Percentiles rank a stretch among this genome's conserved stretches.
phyloP scores from a whole-genome alignment of 1,140 invertebrate genomes.

The Drosophila obscura region DNA sequence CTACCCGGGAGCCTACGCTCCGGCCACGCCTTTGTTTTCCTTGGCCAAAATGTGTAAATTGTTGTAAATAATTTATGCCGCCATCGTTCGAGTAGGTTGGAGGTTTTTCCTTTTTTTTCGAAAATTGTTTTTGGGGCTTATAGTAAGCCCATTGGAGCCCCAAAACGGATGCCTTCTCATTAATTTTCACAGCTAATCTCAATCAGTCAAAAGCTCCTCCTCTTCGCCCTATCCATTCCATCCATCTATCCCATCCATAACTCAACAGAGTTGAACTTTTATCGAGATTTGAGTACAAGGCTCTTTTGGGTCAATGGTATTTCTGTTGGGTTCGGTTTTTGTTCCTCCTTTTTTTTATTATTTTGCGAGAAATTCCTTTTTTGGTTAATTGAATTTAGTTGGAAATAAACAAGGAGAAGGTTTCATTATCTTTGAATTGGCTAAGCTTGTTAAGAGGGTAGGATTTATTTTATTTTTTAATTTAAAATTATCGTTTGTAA shows the following conservation, averaged over 20 bases:
- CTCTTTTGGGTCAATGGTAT: slow-evolving; percentile 20
- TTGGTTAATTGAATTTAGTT: slow-evolving; percentile 36
- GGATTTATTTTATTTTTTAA: neutral
- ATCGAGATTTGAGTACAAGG: slow-evolving; percentile 50
- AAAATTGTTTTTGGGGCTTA: slow-evolving; percentile 30
- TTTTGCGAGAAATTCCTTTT: slow-evolving; percentile 18
- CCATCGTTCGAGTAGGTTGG: slow-evolving; percentile 25
- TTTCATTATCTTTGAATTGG: slow-evolving; percentile 6
- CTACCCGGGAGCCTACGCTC: neutral
- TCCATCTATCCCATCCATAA: slow-evolving; percentile 27
- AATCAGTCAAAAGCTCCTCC: slow-evolving; percentile 49
- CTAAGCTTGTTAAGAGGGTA: neutral
- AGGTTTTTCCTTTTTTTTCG: slow-evolving; percentile 5
- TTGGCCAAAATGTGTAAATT: slow-evolving; percentile 27
- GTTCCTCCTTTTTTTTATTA: slow-evolving; percentile 4
- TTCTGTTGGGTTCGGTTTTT: neutral
- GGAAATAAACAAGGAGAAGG: slow-evolving; percentile 20
- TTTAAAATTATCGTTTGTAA: neutral
- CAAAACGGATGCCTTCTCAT: slow-evolving; percentile 49
- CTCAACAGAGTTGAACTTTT: slow-evolving; percentile 38
- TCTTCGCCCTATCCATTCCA: neutral
- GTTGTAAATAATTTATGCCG: slow-evolving; percentile 49
- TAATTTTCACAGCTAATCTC: slow-evolving; percentile 66
- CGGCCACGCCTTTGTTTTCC: slow-evolving; percentile 15
- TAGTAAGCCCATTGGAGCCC: slow-evolving; percentile 17